Percentiles rank a stretch among this genome's conserved stretches.
These are phyloP conservation scores for Patella ulyssiponensis DNA, from an alignment of 2,888 invertebrate genomes.

Conservation along the genomic window DNA sequence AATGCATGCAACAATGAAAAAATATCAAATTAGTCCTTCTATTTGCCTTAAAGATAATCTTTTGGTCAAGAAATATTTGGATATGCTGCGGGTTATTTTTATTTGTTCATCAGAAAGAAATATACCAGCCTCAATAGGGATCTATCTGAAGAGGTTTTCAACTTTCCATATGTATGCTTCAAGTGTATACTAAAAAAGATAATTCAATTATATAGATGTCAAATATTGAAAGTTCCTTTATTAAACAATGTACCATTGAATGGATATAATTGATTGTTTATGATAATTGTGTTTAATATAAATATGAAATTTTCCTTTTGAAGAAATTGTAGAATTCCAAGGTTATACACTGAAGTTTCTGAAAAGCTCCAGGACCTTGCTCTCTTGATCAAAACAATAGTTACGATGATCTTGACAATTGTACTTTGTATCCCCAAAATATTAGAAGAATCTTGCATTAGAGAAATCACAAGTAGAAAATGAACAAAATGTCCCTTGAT, in stretches of 20 bases:
- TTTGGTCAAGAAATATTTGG: not conserved
- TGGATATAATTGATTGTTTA: not conserved
- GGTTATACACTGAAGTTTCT: not conserved
- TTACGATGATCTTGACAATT: too few species aligned
- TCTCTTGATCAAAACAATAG: too few species aligned
- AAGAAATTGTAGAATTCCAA: not conserved
- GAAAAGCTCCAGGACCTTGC: too few species aligned
- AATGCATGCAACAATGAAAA: not conserved
- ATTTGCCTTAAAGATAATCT: slow-evolving; percentile 4
- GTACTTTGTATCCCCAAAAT: too few species aligned
- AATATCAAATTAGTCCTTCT: slow-evolving; percentile 11
- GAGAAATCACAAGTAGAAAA: too few species aligned
- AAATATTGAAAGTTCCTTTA: slow-evolving; percentile 8
- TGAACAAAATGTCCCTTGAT: too few species aligned
- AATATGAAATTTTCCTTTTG: not conserved
- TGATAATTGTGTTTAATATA: not conserved
- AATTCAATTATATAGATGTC: not conserved
- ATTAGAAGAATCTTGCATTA: too few species aligned
- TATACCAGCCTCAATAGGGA: not conserved
- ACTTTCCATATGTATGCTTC: not conserved
- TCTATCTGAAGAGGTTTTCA: not conserved
- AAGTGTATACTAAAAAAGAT: not conserved
- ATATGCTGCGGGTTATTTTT: slow-evolving; percentile 1
- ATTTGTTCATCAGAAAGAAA: not conserved
- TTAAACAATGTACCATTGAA: not conserved